phyloP scores from a whole-genome alignment of 2,797 vertebrate species.

The Falco cherrug region DNA sequence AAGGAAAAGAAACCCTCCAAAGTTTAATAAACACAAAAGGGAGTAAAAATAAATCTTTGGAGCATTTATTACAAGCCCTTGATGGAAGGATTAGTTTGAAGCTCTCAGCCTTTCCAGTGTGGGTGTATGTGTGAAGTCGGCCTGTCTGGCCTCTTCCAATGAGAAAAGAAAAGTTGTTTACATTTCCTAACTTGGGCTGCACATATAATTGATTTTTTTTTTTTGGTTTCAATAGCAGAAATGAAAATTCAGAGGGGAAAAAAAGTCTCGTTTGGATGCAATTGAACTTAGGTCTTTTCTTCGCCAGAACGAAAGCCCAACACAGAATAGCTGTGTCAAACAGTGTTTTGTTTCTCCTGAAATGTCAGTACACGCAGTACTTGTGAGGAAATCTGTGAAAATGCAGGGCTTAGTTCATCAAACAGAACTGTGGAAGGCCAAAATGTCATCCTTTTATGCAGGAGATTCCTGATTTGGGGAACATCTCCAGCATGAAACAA shows the following conservation, averaged over 20 bases:
- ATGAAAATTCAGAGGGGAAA: conserved; percentile 12
- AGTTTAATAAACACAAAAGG: conserved; percentile 81
- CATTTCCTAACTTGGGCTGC: conserved; percentile 25
- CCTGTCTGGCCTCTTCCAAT: background rate
- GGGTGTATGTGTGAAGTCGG: conserved; percentile 39
- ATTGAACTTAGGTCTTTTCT: conserved; percentile 16
- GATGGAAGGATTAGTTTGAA: conserved; percentile 69
- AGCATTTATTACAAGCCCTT: conserved; percentile 75
- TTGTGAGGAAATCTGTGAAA: conserved; percentile 13
- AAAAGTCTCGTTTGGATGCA: conserved; percentile 5
- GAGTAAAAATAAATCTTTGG: conserved; percentile 84
- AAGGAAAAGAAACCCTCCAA: conserved; percentile 64
- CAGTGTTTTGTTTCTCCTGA: conserved; percentile 42
- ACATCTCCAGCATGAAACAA: background rate
- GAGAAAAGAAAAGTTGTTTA: conserved; percentile 60
- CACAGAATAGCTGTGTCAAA: conserved; percentile 38
- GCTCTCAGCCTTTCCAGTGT: conserved; percentile 56
- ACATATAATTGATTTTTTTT: conserved; percentile 33
- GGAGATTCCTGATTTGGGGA: background rate
- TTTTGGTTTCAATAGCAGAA: conserved; percentile 41
- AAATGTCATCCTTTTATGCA: background rate
- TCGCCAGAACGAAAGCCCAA: background rate
- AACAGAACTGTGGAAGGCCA: background rate
- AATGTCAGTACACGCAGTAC: conserved; percentile 41
- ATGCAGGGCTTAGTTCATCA: background rate